Percentiles rank a stretch among this genome's conserved stretches.
phyloP scores from a whole-genome alignment of 2,113 vertebrate genomes.

The Turnix velox region DNA sequence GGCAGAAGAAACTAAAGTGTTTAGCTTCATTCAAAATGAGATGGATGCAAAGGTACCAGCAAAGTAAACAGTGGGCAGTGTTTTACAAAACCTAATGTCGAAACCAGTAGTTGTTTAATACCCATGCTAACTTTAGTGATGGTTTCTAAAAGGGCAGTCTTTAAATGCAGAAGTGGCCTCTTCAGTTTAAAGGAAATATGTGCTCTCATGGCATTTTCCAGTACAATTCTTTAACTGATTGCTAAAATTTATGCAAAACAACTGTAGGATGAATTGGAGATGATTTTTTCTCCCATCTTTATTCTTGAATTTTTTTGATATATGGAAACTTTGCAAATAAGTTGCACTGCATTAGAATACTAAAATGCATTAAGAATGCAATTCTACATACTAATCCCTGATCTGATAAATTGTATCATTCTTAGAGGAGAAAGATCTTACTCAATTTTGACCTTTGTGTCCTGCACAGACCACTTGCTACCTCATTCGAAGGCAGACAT shows the following conservation, averaged over 20 bases:
- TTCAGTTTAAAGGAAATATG: slow-evolving; percentile 50
- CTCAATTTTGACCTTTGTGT: slow-evolving; percentile 73
- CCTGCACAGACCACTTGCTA: slow-evolving; percentile 95
- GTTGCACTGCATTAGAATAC: neutral
- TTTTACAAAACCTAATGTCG: neutral
- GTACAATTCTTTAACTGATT: slow-evolving; percentile 31
- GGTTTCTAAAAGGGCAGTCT: neutral
- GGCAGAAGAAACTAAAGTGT: neutral
- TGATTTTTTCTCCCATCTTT: slow-evolving; percentile 62
- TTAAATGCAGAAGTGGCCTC: slow-evolving; percentile 42
- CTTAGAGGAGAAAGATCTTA: slow-evolving; percentile 45
- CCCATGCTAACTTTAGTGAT: neutral
- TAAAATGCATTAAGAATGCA: slow-evolving; percentile 34
- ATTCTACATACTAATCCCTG: slow-evolving; percentile 23
- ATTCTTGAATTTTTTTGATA: slow-evolving; percentile 31
- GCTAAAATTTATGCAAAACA: slow-evolving; percentile 2
- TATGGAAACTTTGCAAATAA: slow-evolving; percentile 36
- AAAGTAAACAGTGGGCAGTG: neutral
- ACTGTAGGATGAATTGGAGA: slow-evolving; percentile 13
- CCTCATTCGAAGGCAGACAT: slow-evolving; percentile 99
- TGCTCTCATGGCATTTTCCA: slow-evolving; percentile 51
- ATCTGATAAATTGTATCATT: slow-evolving; percentile 40
- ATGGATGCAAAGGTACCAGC: neutral
- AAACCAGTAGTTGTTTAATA: neutral
- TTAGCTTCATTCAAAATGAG: slow-evolving; percentile 7